phyloP scores from a whole-genome alignment of 2,797 vertebrate species.

The Cossypha dichroa region DNA sequence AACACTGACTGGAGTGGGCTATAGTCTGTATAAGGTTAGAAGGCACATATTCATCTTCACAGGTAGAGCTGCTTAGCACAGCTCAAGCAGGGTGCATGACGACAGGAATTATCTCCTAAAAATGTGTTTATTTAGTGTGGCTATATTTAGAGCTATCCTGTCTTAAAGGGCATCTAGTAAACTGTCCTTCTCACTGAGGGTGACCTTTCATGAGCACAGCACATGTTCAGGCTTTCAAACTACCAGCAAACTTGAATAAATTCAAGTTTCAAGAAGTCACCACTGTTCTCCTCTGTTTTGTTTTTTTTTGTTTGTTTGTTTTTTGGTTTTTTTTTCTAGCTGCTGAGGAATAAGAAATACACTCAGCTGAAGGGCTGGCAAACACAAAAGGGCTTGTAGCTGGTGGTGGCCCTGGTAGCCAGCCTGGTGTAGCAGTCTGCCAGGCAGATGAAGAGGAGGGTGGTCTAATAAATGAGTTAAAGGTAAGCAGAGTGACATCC shows the following conservation, averaged over 20 bases:
- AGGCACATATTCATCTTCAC: not conserved
- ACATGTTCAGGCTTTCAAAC: not conserved
- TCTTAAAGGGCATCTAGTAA: not conserved
- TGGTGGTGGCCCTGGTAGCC: not conserved
- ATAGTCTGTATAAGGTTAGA: not conserved
- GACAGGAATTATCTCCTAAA: not conserved
- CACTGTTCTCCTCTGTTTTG: not conserved
- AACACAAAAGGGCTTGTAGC: not conserved
- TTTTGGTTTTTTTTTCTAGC: not conserved
- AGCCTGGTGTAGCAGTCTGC: not conserved
- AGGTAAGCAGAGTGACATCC: not conserved
- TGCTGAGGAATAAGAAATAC: not conserved
- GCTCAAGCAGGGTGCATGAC: not conserved
- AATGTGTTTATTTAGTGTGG: not conserved
- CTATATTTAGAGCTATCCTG: not conserved
- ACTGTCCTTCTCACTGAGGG: not conserved
- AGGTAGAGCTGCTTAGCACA: not conserved
- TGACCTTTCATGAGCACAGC: not conserved
- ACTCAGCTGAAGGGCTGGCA: not conserved
- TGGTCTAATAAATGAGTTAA: not conserved
- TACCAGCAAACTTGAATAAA: not conserved
- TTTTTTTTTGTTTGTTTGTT: not conserved
- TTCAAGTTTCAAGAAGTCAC: not conserved
- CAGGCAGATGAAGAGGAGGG: constrained; percentile 23
- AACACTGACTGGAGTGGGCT: not conserved